phyloP scores from a whole-genome alignment of 2,113 vertebrate genomes.

The Nannobrachium achirus region DNA sequence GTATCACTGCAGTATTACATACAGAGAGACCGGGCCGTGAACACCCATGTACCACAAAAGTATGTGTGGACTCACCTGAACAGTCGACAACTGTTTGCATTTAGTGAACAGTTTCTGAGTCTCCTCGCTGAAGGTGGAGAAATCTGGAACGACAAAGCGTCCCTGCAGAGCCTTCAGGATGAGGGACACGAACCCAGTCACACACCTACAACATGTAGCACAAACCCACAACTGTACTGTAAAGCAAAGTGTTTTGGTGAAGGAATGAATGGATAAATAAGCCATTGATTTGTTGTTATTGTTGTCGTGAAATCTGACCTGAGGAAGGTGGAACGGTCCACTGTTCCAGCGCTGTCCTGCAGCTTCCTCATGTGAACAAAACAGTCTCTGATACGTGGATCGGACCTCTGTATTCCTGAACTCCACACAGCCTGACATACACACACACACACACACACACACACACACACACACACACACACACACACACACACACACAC shows the following conservation, averaged over 20 bases:
- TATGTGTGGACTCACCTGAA: constrained; percentile 54
- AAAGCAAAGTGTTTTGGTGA: too few species aligned
- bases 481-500: too few species aligned
- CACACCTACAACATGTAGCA: constrained; percentile 61
- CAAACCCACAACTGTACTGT: background rate
- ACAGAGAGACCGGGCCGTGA: background rate
- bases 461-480: too few species aligned
- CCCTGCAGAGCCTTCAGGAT: constrained; percentile 76
- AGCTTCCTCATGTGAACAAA: constrained; percentile 71
- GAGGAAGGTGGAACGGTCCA: constrained; percentile 70
- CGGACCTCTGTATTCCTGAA: constrained; percentile 67
- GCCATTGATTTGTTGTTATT: too few species aligned
- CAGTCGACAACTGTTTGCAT: constrained; percentile 69
- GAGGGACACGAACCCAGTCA: constrained; percentile 72
- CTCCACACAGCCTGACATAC: constrained; percentile 67
- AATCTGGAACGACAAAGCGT: constrained; percentile 75
- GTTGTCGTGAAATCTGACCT: constrained; percentile 44
- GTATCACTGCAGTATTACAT: too few species aligned
- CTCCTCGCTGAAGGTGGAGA: constrained; percentile 71
- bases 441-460: background rate
- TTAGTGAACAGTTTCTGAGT: constrained; percentile 75
- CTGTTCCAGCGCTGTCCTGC: constrained; percentile 65
- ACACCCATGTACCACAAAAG: background rate
- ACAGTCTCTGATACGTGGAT: constrained; percentile 74
- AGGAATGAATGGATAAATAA: too few species aligned